Conservation (phyloP, 2,113 vertebrate genomes). For the Nothocercus nigrocapillus region DNA sequence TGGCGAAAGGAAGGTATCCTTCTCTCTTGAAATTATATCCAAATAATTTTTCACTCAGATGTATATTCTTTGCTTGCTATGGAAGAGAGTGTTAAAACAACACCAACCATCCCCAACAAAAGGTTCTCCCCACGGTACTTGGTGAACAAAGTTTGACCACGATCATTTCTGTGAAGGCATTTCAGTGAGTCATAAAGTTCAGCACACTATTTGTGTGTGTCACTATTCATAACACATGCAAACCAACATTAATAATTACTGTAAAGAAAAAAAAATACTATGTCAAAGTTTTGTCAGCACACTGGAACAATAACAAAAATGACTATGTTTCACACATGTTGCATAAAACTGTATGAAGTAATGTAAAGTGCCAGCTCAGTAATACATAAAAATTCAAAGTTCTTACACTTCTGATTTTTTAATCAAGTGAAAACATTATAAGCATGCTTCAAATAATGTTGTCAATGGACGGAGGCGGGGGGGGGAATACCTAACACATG, state of each 20-base stretch:
- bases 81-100: not conserved
- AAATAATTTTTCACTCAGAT: not conserved
- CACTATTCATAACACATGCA: slow-evolving; percentile 42
- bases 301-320: slow-evolving; percentile 30
- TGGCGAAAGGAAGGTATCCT: not conserved
- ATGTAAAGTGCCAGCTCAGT: not conserved
- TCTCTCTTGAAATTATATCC: not conserved
- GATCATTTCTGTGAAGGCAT: slow-evolving; percentile 62
- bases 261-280: not conserved
- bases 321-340: not conserved
- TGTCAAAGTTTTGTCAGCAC: slow-evolving; percentile 45
- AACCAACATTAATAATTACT: slow-evolving; percentile 28
- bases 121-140: not conserved
- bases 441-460: not conserved
- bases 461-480: not conserved
- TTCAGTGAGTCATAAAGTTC: slow-evolving; percentile 55
- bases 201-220: slow-evolving; percentile 35
- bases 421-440: slow-evolving; percentile 37
- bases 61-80: not conserved
- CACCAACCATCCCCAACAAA: rapidly evolving
- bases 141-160: not conserved
- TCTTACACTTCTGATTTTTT: not conserved
- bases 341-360: slow-evolving; percentile 23
- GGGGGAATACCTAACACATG: not conserved
- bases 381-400: not conserved